Percentiles rank a stretch among this genome's conserved stretches.
Conservation (phyloP, 1,140 invertebrate genomes). For the Diploscapter pachys region DNA sequence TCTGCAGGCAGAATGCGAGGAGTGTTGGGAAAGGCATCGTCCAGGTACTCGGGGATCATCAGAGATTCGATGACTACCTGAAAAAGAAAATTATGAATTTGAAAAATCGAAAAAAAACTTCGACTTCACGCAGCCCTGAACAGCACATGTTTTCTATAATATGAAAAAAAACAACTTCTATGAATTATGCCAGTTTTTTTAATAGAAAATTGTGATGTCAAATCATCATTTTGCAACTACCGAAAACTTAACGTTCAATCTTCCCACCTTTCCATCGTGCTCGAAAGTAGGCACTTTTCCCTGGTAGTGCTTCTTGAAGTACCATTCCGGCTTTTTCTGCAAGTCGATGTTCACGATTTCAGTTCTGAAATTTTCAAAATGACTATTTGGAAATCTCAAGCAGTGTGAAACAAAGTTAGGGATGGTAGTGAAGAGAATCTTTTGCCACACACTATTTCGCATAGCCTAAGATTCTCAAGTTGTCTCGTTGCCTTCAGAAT, state of each 20-base stretch:
- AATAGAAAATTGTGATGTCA: neutral
- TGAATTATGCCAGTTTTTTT: neutral
- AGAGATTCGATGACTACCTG: constrained; percentile 21
- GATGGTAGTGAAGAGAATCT: neutral
- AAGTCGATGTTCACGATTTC: constrained; percentile 26
- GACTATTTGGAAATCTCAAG: neutral
- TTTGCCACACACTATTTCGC: neutral
- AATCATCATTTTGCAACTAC: neutral
- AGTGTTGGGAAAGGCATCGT: constrained; percentile 19
- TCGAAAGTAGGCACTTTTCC: constrained; percentile 25
- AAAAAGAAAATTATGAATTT: neutral
- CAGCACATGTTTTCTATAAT: neutral
- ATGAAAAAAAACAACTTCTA: neutral
- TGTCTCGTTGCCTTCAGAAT: no score
- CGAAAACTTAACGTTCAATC: neutral
- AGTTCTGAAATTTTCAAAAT: neutral
- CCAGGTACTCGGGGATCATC: constrained; percentile 29
- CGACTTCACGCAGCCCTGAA: neutral
- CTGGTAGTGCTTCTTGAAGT: constrained; percentile 18
- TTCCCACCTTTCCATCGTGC: constrained; percentile 15
- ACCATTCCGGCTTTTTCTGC: constrained; percentile 20
- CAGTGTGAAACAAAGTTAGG: neutral
- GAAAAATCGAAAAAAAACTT: neutral
- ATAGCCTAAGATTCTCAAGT: no score
- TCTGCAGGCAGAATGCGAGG: constrained; percentile 18